phyloP scores from a whole-genome alignment of 2,113 vertebrate genomes.

The Sminthopsis crassicaudata region DNA sequence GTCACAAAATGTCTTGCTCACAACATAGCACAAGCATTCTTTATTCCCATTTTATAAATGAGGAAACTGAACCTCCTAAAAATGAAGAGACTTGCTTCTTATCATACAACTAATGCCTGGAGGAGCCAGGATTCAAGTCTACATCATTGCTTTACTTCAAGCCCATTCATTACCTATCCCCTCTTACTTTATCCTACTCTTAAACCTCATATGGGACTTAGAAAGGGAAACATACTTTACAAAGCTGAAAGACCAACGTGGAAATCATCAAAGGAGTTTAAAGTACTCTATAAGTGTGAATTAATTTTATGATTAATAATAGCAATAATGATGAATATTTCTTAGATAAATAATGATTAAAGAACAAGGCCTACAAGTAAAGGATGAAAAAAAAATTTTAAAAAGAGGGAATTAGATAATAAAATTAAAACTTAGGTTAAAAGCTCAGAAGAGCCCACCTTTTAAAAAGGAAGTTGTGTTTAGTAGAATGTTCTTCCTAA shows the following conservation, averaged over 20 bases:
- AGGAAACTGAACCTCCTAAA: neutral
- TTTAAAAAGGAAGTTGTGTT: neutral
- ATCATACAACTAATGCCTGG: neutral
- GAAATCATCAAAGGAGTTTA: neutral
- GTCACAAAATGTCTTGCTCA: neutral
- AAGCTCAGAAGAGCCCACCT: conserved; percentile 18
- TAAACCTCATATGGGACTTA: neutral
- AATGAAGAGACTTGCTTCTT: neutral
- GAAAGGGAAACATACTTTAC: neutral
- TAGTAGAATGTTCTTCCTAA: conserved; percentile 12
- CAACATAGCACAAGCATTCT: neutral
- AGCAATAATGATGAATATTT: neutral
- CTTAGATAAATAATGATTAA: conserved; percentile 4
- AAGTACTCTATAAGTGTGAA: neutral
- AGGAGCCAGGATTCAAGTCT: neutral
- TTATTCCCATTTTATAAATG: neutral
- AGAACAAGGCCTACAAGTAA: neutral
- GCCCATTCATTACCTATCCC: neutral
- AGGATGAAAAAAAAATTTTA: conserved; percentile 29
- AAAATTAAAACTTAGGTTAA: conserved; percentile 23
- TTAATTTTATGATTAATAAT: neutral
- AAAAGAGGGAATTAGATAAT: neutral
- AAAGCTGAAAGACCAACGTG: neutral
- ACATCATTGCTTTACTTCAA: neutral
- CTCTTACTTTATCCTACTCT: neutral